phyloP scores from a whole-genome alignment of 2,113 vertebrate species.

The Onychorhynchus coronatus region DNA sequence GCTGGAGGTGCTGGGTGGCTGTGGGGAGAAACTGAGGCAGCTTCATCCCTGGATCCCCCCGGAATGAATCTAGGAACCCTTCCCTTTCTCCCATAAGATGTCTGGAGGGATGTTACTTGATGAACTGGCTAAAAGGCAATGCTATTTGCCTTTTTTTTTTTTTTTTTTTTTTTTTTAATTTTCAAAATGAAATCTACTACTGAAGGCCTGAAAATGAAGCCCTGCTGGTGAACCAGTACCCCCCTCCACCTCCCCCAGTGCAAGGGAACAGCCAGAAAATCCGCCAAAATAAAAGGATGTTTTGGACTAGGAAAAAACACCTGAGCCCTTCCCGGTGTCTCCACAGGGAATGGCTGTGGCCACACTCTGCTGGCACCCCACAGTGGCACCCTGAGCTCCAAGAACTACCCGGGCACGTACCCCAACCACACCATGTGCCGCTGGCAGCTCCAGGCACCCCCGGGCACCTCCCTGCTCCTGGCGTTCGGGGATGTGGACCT shows the following conservation, averaged over 20 bases:
- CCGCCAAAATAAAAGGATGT: not conserved
- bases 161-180: not conserved
- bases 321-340: not conserved
- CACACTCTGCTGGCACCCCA: slow-evolving; percentile 74
- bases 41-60: not conserved
- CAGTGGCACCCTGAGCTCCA: slow-evolving; percentile 83
- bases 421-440: slow-evolving; percentile 79
- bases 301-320: not conserved
- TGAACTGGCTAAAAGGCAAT: not conserved
- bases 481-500: slow-evolving; percentile 84
- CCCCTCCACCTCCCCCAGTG: accelerated
- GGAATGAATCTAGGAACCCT: not conserved
- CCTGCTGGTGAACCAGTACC: not conserved
- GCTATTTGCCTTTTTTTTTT: not conserved
- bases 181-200: not conserved
- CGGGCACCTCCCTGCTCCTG: slow-evolving; percentile 72
- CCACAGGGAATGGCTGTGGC: slow-evolving; percentile 83
- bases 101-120: not conserved
- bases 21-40: not conserved
- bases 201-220: not conserved
- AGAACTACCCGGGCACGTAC: slow-evolving; percentile 85
- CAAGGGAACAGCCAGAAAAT: not conserved
- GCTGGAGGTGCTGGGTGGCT: not conserved
- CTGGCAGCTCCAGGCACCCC: slow-evolving; percentile 74
- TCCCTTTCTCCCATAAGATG: not conserved